phyloP scores from a whole-genome alignment of 1,140 invertebrate species.

The Forficula auricularia region DNA sequence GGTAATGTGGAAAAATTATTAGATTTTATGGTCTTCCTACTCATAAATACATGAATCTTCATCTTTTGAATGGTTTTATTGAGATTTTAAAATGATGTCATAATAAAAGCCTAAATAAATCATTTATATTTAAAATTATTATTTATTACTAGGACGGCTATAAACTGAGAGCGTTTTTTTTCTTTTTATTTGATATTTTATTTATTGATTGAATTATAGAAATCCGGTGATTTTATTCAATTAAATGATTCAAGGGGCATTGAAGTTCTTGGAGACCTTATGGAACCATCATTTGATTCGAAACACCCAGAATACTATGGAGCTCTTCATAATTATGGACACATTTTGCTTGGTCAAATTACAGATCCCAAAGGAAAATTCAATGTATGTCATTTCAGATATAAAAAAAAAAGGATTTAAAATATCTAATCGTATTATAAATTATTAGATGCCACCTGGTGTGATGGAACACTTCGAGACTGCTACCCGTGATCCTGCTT shows the following conservation, averaged over 20 bases:
- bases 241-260: constrained; percentile 17
- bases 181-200: too few relatives aligned
- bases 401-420: too few relatives aligned
- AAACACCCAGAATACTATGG: constrained; percentile 19
- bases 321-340: constrained; percentile 19
- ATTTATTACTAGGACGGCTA: too few relatives aligned
- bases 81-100: too few relatives aligned
- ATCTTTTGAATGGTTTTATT: too few relatives aligned
- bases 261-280: constrained; percentile 19
- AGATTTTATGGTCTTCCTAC: too few relatives aligned
- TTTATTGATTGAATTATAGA: constrained; percentile 1
- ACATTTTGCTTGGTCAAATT: constrained; percentile 16
- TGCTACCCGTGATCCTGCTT: constrained; percentile 31
- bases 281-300: constrained; percentile 12
- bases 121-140: too few relatives aligned
- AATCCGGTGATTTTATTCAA: constrained; percentile 5
- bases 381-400: constrained; percentile 14
- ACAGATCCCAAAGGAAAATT: constrained; percentile 22
- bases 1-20: too few relatives aligned
- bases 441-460: constrained; percentile 22
- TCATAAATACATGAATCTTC: too few relatives aligned
- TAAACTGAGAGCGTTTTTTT: too few relatives aligned
- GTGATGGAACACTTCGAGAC: constrained; percentile 28
- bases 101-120: too few relatives aligned
- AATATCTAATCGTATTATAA: too few relatives aligned